These are phyloP conservation scores for Coregonus clupeaformis DNA, from an alignment of 2,113 vertebrate species.

Conservation along the genomic window DNA sequence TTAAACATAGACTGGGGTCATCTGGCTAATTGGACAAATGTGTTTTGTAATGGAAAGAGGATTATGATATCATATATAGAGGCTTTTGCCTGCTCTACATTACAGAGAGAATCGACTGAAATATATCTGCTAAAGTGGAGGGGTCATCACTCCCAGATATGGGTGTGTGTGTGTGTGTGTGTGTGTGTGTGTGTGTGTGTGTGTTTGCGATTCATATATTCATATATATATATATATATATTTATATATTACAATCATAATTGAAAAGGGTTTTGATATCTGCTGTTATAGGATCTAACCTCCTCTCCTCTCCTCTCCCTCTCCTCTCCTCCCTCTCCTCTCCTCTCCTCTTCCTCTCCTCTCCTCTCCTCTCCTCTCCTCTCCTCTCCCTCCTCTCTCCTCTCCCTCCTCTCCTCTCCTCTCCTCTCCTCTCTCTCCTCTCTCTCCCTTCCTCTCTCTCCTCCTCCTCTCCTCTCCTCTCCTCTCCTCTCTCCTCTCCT, in stretches of 20 bases:
- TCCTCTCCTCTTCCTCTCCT: neutral
- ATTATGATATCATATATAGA: conserved; percentile 44
- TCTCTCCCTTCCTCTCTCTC: neutral
- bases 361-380: neutral
- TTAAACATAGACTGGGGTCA: conserved; percentile 49
- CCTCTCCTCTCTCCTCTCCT: too few species aligned
- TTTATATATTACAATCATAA: too few species aligned
- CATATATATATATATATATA: too few species aligned
- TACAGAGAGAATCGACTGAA: conserved; percentile 3
- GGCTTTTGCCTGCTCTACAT: conserved; percentile 11
- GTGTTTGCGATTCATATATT: too few species aligned
- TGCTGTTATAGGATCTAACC: neutral
- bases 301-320: neutral
- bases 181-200: too few species aligned
- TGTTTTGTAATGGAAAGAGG: conserved; percentile 36
- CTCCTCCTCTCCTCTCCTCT: neutral
- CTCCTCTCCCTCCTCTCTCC: too few species aligned
- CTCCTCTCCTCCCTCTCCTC: too few species aligned
- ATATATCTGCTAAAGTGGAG: conserved; percentile 6
- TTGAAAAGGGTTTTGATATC: too few species aligned
- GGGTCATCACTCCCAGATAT: conserved; percentile 33
- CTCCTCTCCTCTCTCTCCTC: neutral
- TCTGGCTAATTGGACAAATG: conserved; percentile 50
- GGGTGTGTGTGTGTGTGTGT: neutral
- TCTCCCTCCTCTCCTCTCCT: neutral